Conservation (phyloP, 2,888 invertebrate genomes). For the Eupithecia subfuscata region DNA sequence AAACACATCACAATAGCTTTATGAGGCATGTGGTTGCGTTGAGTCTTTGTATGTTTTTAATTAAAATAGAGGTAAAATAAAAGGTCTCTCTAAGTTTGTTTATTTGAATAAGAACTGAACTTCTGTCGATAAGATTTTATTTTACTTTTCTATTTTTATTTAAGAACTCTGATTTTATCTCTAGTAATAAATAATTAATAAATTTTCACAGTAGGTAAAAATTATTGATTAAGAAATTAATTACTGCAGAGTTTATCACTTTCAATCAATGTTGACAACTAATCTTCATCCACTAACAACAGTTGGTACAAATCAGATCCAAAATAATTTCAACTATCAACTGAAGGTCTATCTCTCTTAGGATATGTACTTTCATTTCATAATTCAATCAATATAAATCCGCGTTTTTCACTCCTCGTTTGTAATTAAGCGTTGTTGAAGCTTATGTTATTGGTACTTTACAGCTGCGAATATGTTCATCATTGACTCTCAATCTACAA, state of each 20-base stretch:
- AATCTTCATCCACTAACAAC: not conserved
- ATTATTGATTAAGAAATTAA: not conserved
- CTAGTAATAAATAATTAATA: not conserved
- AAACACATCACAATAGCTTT: slow-evolving; percentile 24
- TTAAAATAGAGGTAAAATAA: slow-evolving; percentile 24
- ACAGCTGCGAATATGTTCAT: slow-evolving; percentile 54
- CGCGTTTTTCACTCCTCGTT: no score
- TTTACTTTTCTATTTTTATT: no score
- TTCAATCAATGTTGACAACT: not conserved
- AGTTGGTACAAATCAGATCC: not conserved
- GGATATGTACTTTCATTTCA: no score
- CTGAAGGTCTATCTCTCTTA: not conserved
- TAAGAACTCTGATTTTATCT: not conserved
- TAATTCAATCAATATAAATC: slow-evolving; percentile 8
- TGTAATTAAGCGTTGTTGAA: no score
- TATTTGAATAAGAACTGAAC: not conserved
- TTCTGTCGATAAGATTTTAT: no score
- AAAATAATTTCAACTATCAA: not conserved
- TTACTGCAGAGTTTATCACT: no score
- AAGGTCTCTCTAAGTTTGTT: not conserved
- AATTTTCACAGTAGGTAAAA: not conserved
- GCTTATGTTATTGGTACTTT: no score
- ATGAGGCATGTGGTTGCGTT: slow-evolving; percentile 55
- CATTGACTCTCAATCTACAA: slow-evolving; percentile 66
- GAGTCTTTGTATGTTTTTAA: slow-evolving; percentile 53